Evolutionary conservation across 2,888 invertebrate genomes (phyloP), one percentile per base, ranked within the genome.

Genomic region (Balanococcus diminutus): DNA sequence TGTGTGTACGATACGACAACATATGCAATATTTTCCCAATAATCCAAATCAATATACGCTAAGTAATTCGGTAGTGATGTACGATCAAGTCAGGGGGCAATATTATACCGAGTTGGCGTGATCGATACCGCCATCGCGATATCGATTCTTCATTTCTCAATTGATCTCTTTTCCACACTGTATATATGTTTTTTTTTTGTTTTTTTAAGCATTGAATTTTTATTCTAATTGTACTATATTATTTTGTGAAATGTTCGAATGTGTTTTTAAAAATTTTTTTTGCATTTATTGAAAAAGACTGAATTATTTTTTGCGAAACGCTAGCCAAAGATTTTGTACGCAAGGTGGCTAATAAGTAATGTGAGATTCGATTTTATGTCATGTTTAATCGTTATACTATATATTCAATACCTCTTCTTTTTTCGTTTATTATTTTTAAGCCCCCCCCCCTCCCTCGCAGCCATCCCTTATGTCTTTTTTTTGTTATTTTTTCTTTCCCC

Each of bases 61-160:
- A 19, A 85, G 85, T 85, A 79, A 85, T 85, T 85, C 85, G 46
- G 79, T 85, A 1, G 85, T 85, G 31, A 85, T 79, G 85, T 85
- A 85, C 31, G 85, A 85, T 85, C 75, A 72, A 31, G 72, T 28
- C 2, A 67, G 85, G 5, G 79, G 79, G n/a, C 85, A 85, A 39
- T 85, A 46, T 79, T 79, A 85, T 19, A 85, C 85, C 16, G 85
- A 85, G 51, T 31, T 85, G 19, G 85, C 51, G 11, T 85, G 79
- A 85, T 61, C 75, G 75, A 67, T 25, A n/a, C n/a, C n/a, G n/a
- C n/a, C n/a, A n/a, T n/a, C 4, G 28, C 72, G 4, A 36, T 19
- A n/a, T 61, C 25, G 25, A 61, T 11, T 61, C n/a, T 3, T 28
- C 28, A 6, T 16, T 67, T 67, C 16, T 36, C 36, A n/a, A 36